phyloP scores from a whole-genome alignment of 2,888 invertebrate species.

The Lycaena phlaeas region DNA sequence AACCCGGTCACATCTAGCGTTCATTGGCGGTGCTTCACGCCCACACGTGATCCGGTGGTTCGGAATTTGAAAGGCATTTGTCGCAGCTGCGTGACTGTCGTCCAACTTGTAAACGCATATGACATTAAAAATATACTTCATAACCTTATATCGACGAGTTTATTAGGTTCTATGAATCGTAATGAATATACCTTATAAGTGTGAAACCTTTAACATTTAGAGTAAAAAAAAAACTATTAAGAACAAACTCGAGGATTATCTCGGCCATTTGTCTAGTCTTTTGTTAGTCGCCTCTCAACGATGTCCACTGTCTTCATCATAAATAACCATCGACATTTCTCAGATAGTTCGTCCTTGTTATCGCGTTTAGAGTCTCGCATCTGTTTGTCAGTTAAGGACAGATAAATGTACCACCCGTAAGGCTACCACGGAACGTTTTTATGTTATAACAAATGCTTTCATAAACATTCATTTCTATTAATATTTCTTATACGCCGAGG shows the following conservation, averaged over 20 bases:
- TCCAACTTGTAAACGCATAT: constrained; percentile 39
- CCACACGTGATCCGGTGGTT: constrained; percentile 48
- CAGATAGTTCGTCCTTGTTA: constrained; percentile 58
- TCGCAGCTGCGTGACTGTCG: constrained; percentile 44
- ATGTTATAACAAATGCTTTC: background rate
- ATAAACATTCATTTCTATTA: constrained; percentile 1
- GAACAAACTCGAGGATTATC: constrained; percentile 54
- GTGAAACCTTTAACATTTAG: too few species aligned
- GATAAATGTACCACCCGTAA: constrained; percentile 53
- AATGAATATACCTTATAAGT: too few species aligned
- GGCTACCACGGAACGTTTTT: constrained; percentile 25
- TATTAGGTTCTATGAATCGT: constrained; percentile 10
- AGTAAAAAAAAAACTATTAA: too few species aligned
- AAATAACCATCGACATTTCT: constrained; percentile 63
- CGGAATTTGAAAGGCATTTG: constrained; percentile 70
- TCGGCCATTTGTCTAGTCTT: constrained; percentile 62
- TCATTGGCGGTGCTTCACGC: constrained; percentile 43
- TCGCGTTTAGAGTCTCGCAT: constrained; percentile 48
- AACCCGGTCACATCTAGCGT: constrained; percentile 44
- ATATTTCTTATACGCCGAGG: background rate
- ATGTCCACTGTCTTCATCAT: constrained; percentile 45
- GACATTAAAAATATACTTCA: constrained; percentile 33
- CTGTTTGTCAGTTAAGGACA: constrained; percentile 54
- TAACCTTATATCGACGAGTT: constrained; percentile 4
- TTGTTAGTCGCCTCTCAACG: constrained; percentile 46